Percentiles rank a stretch among this genome's conserved stretches.
phyloP scores from a whole-genome alignment of 1,140 invertebrate genomes.

The Ips nitidus region DNA sequence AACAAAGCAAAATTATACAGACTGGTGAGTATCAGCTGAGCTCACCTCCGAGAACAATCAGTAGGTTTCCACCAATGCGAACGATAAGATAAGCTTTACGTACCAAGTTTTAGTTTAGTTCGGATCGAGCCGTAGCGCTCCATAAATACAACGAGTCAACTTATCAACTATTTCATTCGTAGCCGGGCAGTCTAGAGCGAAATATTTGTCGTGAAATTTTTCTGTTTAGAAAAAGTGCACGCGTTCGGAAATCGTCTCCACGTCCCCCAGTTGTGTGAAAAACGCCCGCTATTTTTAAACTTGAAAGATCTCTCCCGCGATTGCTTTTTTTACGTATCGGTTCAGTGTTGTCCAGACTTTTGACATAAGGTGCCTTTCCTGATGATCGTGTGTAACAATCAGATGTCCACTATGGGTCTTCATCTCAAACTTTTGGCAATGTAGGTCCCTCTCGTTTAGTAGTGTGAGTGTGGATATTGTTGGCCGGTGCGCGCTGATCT shows the following conservation, averaged over 20 bases:
- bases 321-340: too few species aligned
- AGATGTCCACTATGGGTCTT: slow-evolving; percentile 30
- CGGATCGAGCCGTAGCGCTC: slow-evolving; percentile 3
- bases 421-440: slow-evolving; percentile 32
- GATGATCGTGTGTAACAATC: slow-evolving; percentile 22
- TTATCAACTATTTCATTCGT: slow-evolving; percentile 30
- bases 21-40: too few species aligned
- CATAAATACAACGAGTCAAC: slow-evolving; percentile 28
- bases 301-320: background rate
- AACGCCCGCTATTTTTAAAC: slow-evolving; percentile 20
- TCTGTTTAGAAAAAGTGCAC: slow-evolving; percentile 1
- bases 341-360: too few species aligned
- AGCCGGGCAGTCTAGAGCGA: slow-evolving; percentile 24
- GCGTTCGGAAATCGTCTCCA: slow-evolving; percentile 11
- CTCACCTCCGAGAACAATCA: background rate
- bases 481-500: too few species aligned
- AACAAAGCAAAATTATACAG: too few species aligned
- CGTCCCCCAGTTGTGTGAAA: slow-evolving; percentile 10
- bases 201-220: slow-evolving; percentile 15
- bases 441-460: slow-evolving; percentile 22
- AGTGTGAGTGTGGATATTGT: background rate
- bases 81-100: slow-evolving; percentile 18
- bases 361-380: background rate
- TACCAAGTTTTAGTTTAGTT: background rate
- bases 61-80: slow-evolving; percentile 7